Evolutionary conservation across 2,113 vertebrate genomes (phyloP), one percentile per base, ranked within the genome.

Genomic region (Martes martes): DNA sequence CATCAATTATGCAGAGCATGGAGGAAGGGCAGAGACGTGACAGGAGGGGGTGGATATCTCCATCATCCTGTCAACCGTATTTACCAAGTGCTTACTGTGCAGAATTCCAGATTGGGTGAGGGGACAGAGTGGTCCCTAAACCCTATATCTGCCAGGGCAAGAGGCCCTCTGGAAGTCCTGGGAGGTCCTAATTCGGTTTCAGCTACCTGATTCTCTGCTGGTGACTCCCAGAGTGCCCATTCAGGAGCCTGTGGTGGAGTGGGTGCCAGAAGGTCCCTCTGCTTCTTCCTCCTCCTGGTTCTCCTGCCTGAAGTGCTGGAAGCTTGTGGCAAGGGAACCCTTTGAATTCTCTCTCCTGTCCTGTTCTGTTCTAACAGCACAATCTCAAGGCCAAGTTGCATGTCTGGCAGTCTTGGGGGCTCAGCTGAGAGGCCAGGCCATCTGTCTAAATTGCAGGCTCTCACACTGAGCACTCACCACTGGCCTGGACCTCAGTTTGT

Each of bases 1-100:
- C 86, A 97, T 97, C 94, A 95, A 96, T 98, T 98, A 98, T 97
- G 96, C 73, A 98, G 84, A 81, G 45, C 39, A 1, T 65, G 67
- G 93, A 82, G 84, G 79, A 26, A 86, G 86, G 94, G 94, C 45
- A 45, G 36, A 11, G 63, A 57, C 63, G 19, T 81, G 96, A 86
- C 71, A 11, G 63, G 83, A 67, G 76, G 15, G 50, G 79, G 36
- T 36, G 47, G 57, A 3, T 74, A 11, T 39, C 57, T 84, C 65
- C 42, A 57, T 92, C 94, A 95, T 83, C 89, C 84, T 88, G 76
- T 84, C 84, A 78, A 61, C 71, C 28, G 15, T 33, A 85, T 69
- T 92, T 84, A 57, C 42, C 18, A 67, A 86, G 73, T 81, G 88
- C 52, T 74, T 82, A 63, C 84, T 73, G 21, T 33, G 85, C 45